These are phyloP conservation scores for Acanthacorydalis orientalis DNA, from an alignment of 2,888 invertebrate genomes.

Conservation along the genomic window DNA sequence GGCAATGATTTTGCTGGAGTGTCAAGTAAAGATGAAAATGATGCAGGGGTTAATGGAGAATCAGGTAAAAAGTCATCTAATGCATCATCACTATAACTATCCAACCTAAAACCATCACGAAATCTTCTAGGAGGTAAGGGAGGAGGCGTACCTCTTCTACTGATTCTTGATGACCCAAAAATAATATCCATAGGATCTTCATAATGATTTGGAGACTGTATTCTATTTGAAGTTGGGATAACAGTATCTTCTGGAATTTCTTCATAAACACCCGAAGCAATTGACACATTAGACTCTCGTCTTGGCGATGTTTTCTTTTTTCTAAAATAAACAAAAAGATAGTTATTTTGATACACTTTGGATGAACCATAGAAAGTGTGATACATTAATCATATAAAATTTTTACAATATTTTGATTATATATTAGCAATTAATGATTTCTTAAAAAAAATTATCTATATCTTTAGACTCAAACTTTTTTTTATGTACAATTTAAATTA, in stretches of 20 bases:
- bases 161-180: conserved; percentile 15
- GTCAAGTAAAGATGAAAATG: conserved; percentile 1
- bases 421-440: no score
- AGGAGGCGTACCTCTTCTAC: conserved; percentile 23
- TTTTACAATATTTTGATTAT: no score
- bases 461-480: no score
- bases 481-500: not conserved
- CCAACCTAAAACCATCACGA: conserved; percentile 14
- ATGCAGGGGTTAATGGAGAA: conserved; percentile 3
- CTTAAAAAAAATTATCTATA: no score
- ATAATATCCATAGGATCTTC: conserved; percentile 26
- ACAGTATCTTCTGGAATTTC: conserved; percentile 37
- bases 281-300: conserved; percentile 37
- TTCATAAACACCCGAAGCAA: conserved; percentile 51
- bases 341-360: not conserved
- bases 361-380: not conserved
- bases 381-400: not conserved
- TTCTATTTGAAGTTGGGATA: conserved; percentile 4
- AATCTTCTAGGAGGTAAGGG: conserved; percentile 29
- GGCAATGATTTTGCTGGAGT: conserved; percentile 6
- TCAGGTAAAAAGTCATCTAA: not conserved
- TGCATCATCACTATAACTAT: conserved; percentile 8
- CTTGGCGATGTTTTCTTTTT: conserved; percentile 17
- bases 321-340: conserved; percentile 1
- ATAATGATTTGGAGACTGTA: conserved; percentile 19